Evolutionary conservation across 2,797 vertebrate species (phyloP).

Genomic region (Melanotaenia parkinsoni): DNA sequence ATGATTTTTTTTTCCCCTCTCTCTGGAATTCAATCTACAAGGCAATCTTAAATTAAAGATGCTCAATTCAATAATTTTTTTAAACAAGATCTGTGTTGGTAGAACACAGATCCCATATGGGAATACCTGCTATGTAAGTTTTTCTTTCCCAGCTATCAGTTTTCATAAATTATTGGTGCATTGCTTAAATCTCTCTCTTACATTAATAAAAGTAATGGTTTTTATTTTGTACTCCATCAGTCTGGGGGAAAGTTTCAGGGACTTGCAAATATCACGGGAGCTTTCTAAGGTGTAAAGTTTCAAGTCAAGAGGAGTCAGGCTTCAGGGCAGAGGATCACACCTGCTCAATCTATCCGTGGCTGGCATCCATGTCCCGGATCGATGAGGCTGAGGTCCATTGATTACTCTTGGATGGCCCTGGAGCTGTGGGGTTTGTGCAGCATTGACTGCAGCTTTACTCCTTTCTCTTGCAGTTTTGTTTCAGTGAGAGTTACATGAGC

Average conservation of each 20-base stretch:
- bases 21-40: slow-evolving; percentile 43
- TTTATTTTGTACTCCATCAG: slow-evolving; percentile 25
- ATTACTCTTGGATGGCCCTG: slow-evolving; percentile 62
- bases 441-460: slow-evolving; percentile 32
- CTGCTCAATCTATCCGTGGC: slow-evolving; percentile 64
- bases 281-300: slow-evolving; percentile 43
- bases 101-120: slow-evolving; percentile 33
- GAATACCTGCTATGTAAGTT: slow-evolving; percentile 12
- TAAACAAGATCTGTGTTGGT: slow-evolving; percentile 31
- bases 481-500: neutral
- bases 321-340: slow-evolving; percentile 43
- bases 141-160: slow-evolving; percentile 27
- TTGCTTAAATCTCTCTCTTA: slow-evolving; percentile 39
- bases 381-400: slow-evolving; percentile 64
- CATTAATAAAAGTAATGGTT: slow-evolving; percentile 35
- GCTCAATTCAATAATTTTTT: slow-evolving; percentile 52
- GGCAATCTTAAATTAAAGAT: slow-evolving; percentile 60
- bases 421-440: slow-evolving; percentile 25
- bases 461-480: slow-evolving; percentile 16
- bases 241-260: slow-evolving; percentile 16
- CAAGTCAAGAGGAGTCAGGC: slow-evolving; percentile 34
- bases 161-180: slow-evolving; percentile 53
- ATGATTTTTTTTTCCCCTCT: neutral
- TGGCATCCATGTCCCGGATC: slow-evolving; percentile 57
- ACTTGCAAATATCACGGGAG: neutral